Evolutionary conservation across 1,140 invertebrate species (phyloP), one percentile per base, ranked within the genome.

Genomic region (Philopotamus ludificatus): DNA sequence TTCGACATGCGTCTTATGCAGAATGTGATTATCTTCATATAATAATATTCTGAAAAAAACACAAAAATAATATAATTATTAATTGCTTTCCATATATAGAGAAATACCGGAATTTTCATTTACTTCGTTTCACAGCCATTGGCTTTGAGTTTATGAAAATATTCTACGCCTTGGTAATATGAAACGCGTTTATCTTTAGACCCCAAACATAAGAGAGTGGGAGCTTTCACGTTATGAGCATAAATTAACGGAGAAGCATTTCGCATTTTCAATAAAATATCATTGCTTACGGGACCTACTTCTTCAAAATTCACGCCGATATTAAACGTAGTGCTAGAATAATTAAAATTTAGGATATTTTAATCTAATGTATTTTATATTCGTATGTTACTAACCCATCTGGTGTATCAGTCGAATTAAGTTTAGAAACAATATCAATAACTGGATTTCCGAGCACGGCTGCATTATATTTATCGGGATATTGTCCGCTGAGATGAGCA

Each of bases 351-450:
- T 9, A 45, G 16, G 16, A 45, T n/a, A n/a, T n/a, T n/a, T n/a
- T n/a, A n/a, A n/a, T n/a, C n/a, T n/a, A n/a, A n/a, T n/a, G n/a
- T n/a, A n/a, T n/a, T n/a, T n/a, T n/a, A n/a, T n/a, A n/a, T n/a
- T n/a, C n/a, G n/a, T n/a, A n/a, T n/a, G n/a, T n/a, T n/a, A 41
- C 81, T 84, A 77, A 89, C 93, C 93, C 95, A 76, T 95, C 93
- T 39, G 91, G 87, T 67, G 96, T 95, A 79, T 96, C 93, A 39
- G 87, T 85, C 8, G 82, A 82, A 16, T 82, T 83, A 71, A 81
- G 79, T 85, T 89, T 88, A 18, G 81, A 76, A 1, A 85, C 77
- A 45, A 94, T 78, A 77, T 94, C 88, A 53, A 86, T 84, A 0
- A 94, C 93, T 3, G 93, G 92, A 78, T 95, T 95, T 68, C 89